Conservation (phyloP, 2,888 invertebrate genomes). For the Gonocerus acuteangulatus region DNA sequence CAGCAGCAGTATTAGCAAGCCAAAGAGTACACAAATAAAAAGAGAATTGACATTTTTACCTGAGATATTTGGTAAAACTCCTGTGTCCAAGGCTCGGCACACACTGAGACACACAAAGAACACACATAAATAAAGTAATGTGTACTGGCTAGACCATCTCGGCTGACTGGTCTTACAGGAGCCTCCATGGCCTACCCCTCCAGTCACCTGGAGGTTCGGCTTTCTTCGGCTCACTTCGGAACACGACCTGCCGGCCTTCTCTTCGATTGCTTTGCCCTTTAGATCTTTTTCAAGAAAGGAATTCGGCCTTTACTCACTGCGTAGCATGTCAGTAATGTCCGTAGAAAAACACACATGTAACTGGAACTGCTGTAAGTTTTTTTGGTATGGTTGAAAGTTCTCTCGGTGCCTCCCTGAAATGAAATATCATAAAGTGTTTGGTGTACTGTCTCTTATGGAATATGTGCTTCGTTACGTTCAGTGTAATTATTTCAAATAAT, state of each 20-base stretch:
- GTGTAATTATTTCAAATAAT: too few relatives aligned
- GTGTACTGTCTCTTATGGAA: too few relatives aligned
- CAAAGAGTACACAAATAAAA: too few relatives aligned
- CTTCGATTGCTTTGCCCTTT: not conserved
- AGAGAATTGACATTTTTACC: not conserved
- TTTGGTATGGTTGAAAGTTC: too few relatives aligned
- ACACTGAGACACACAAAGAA: constrained; percentile 23
- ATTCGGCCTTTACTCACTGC: too few relatives aligned
- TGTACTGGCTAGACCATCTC: constrained; percentile 20
- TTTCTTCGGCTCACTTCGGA: not conserved
- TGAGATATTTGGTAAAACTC: constrained; percentile 8
- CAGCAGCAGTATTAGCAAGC: too few relatives aligned
- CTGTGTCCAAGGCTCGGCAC: constrained; percentile 22
- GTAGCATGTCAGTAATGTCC: not conserved
- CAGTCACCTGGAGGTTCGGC: not conserved
- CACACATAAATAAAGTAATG: constrained; percentile 18
- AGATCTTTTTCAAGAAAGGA: too few relatives aligned
- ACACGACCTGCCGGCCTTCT: not conserved
- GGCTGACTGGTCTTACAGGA: constrained; percentile 6
- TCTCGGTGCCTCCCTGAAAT: too few relatives aligned
- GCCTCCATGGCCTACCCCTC: not conserved
- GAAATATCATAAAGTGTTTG: too few relatives aligned
- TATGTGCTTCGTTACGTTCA: too few relatives aligned
- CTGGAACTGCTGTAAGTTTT: too few relatives aligned
- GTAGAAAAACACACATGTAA: too few relatives aligned